These are phyloP conservation scores for Drosophila mimica DNA, from an alignment of 2,888 invertebrate genomes.

Conservation along the genomic window DNA sequence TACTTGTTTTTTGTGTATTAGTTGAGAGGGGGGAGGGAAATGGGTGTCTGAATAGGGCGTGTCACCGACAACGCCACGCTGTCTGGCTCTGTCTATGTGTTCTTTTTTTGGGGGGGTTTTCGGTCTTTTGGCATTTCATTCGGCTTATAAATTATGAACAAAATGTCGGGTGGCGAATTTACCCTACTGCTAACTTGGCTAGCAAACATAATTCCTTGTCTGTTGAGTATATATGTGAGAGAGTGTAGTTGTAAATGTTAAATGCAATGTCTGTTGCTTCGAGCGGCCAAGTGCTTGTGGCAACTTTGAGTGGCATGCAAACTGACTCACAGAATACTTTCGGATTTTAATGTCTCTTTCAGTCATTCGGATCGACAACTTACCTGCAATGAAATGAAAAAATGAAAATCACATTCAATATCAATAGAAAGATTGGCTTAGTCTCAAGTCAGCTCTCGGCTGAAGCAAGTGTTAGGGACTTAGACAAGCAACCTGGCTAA, in stretches of 20 bases:
- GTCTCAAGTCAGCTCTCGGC: slow-evolving; percentile 8
- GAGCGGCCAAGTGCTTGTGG: slow-evolving; percentile 38
- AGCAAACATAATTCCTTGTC: slow-evolving; percentile 71
- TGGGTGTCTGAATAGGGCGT: slow-evolving; percentile 37
- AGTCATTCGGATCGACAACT: slow-evolving; percentile 31
- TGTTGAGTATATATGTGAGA: slow-evolving; percentile 14
- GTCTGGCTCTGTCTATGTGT: slow-evolving; percentile 56
- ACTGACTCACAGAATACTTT: slow-evolving; percentile 19
- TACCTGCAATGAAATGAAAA: slow-evolving; percentile 51
- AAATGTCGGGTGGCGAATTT: slow-evolving; percentile 45
- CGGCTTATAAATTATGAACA: slow-evolving; percentile 75
- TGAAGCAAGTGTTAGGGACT: slow-evolving; percentile 24
- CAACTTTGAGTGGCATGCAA: slow-evolving; percentile 46
- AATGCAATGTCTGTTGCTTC: slow-evolving; percentile 36
- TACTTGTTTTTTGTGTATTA: slow-evolving; percentile 45
- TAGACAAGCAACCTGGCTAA: neutral
- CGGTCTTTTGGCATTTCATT: slow-evolving; percentile 43
- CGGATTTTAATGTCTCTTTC: slow-evolving; percentile 7
- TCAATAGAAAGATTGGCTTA: slow-evolving; percentile 33
- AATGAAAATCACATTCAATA: slow-evolving; percentile 39
- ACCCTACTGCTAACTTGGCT: slow-evolving; percentile 20
- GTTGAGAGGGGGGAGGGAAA: slow-evolving; percentile 1
- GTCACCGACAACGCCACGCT: slow-evolving; percentile 68
- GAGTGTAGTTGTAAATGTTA: slow-evolving; percentile 40
- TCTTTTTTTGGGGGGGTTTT: slow-evolving; percentile 19